Evolutionary conservation across 2,888 invertebrate genomes (phyloP).

Genomic region (Cephus spinipes): DNA sequence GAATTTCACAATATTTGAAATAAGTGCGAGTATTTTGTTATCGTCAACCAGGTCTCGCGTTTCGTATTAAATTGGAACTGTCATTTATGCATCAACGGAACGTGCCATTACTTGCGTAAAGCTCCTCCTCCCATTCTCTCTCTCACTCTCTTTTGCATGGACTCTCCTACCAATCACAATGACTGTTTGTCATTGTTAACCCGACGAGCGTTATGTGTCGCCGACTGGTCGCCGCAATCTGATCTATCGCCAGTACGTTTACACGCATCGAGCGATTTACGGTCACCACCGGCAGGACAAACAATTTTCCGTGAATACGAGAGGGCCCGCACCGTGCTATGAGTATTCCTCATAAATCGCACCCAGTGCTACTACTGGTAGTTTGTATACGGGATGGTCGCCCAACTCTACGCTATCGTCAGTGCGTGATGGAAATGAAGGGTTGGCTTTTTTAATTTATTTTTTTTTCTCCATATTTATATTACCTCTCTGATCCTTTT

Average conservation of each 20-base stretch:
- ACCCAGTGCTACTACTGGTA: neutral
- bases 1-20: neutral
- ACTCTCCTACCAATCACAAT: neutral
- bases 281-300: neutral
- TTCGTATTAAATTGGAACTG: neutral
- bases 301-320: neutral
- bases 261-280: neutral
- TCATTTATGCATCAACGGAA: neutral
- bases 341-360: neutral
- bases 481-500: neutral
- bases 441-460: neutral
- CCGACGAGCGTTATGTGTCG: neutral
- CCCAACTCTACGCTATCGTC: neutral
- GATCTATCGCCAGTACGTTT: neutral
- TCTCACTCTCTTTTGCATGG: neutral
- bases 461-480: neutral
- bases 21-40: neutral
- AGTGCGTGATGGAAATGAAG: neutral
- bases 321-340: neutral
- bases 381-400: neutral
- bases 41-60: neutral
- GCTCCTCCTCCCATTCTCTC: neutral
- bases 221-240: neutral
- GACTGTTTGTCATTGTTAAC: constrained; percentile 2
- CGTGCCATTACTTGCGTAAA: neutral